Percentiles rank a stretch among this genome's conserved stretches.
phyloP scores from a whole-genome alignment of 2,888 invertebrate genomes.

The Prosopocoilus inquinatus region DNA sequence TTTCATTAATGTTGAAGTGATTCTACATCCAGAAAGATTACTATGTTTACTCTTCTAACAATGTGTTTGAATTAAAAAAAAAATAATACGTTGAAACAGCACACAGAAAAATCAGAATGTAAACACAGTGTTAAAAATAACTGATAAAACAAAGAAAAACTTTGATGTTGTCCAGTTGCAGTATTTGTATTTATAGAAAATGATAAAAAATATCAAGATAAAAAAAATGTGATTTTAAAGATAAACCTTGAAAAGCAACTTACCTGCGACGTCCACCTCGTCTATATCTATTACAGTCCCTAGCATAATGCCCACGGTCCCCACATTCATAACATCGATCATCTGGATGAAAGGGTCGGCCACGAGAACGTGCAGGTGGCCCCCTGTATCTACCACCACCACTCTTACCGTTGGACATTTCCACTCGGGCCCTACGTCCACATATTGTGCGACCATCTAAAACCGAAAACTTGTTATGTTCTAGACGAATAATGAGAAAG shows the following conservation, averaged over 20 bases:
- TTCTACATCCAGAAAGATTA: no score
- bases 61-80: no score
- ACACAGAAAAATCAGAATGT: background rate
- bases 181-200: slow-evolving; percentile 20
- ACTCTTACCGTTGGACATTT: slow-evolving; percentile 85
- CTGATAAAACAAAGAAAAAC: background rate
- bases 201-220: slow-evolving; percentile 11
- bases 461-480: background rate
- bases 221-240: slow-evolving; percentile 5
- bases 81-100: no score
- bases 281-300: slow-evolving; percentile 78
- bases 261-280: slow-evolving; percentile 59
- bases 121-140: background rate
- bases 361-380: slow-evolving; percentile 60
- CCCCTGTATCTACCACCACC: slow-evolving; percentile 52
- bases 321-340: slow-evolving; percentile 95
- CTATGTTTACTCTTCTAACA: no score
- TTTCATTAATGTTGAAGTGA: no score
- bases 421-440: slow-evolving; percentile 86
- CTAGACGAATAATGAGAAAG: background rate
- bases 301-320: slow-evolving; percentile 88
- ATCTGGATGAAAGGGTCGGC: slow-evolving; percentile 82
- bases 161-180: slow-evolving; percentile 24
- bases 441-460: slow-evolving; percentile 80
- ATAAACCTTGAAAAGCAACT: slow-evolving; percentile 25